phyloP scores from a whole-genome alignment of 2,888 invertebrate species.

The Drosophila quinaria region DNA sequence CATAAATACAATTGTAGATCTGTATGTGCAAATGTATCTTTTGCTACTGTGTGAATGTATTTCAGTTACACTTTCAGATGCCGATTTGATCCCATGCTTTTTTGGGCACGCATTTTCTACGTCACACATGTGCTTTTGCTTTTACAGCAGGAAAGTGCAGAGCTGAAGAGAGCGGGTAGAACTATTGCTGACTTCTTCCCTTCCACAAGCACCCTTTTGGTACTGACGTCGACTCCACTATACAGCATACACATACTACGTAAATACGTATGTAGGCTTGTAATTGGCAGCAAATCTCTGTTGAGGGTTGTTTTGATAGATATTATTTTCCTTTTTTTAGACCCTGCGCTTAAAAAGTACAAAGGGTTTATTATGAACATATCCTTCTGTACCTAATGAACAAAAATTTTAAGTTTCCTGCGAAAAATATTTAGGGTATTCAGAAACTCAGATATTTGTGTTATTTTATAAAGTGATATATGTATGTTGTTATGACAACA shows the following conservation, averaged over 20 bases:
- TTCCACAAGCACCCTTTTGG: not conserved
- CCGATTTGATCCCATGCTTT: conserved; percentile 41
- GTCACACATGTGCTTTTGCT: conserved; percentile 55
- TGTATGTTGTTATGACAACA: too few relatives aligned
- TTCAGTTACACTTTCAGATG: conserved; percentile 72
- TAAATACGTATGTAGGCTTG: conserved; percentile 48
- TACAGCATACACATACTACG: not conserved
- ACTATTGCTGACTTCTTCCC: conserved; percentile 12
- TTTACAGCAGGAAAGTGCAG: not conserved
- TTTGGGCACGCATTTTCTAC: conserved; percentile 27
- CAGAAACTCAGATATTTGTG: too few relatives aligned
- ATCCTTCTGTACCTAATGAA: too few relatives aligned
- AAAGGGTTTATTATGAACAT: not conserved
- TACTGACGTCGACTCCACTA: conserved; percentile 21
- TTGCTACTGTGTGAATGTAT: conserved; percentile 42
- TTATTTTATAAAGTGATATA: too few relatives aligned
- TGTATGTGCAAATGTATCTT: conserved; percentile 39
- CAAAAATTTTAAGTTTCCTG: too few relatives aligned
- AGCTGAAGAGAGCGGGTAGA: not conserved
- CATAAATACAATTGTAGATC: conserved; percentile 31
- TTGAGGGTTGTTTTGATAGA: conserved; percentile 56
- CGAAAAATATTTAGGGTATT: too few relatives aligned
- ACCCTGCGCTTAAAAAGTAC: not conserved
- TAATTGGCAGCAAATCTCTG: conserved; percentile 64
- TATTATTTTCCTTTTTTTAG: conserved; percentile 24